Conservation (phyloP, 64 coral and sea anemone genomes). For the Stichodactyla helianthus region DNA sequence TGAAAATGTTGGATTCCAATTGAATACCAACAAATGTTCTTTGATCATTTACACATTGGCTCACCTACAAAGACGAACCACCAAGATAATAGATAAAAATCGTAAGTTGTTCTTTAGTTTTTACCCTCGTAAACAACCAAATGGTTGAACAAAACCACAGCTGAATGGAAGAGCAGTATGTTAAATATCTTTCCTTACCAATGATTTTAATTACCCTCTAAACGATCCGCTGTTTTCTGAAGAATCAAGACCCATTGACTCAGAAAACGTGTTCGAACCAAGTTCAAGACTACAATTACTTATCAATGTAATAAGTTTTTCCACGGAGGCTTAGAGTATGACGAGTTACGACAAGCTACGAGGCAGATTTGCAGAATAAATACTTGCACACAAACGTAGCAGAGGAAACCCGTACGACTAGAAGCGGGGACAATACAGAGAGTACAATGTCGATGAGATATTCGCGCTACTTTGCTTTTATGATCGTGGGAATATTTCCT, state of each 20-base stretch:
- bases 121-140: neutral
- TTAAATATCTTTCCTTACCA: neutral
- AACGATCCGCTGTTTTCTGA: conserved; percentile 2
- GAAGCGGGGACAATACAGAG: conserved; percentile 62
- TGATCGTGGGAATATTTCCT: conserved; percentile 95
- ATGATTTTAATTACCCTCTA: neutral
- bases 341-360: neutral
- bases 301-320: neutral
- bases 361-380: conserved; percentile 3
- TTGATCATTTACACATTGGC: conserved; percentile 1
- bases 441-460: conserved; percentile 55
- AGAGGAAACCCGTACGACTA: conserved; percentile 38
- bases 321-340: neutral
- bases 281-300: neutral
- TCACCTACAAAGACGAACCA: neutral
- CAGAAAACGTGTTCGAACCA: conserved; percentile 3
- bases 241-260: conserved; percentile 10
- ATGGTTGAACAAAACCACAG: neutral
- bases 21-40: conserved; percentile 1
- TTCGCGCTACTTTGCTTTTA: conserved; percentile 31
- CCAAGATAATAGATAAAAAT: neutral
- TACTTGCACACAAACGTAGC: neutral
- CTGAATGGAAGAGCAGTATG: neutral
- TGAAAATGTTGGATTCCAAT: neutral
- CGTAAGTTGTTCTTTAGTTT: neutral